These are phyloP conservation scores for Pollenia angustigena DNA, from an alignment of 2,888 invertebrate genomes.

Conservation along the genomic window DNA sequence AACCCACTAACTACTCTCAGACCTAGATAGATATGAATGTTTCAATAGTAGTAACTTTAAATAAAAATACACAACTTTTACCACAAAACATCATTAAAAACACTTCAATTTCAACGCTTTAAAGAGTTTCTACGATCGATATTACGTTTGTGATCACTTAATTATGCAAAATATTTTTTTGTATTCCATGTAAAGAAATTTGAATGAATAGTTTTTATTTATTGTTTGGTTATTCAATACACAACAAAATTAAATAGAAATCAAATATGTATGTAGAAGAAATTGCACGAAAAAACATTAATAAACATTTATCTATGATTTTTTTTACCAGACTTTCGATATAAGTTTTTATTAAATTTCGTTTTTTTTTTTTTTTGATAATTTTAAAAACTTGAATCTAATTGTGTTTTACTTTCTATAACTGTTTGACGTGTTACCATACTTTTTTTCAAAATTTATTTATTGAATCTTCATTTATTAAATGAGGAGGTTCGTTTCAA, in stretches of 20 bases:
- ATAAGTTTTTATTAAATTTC: neutral
- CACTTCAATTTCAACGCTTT: conserved; percentile 28
- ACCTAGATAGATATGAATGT: conserved; percentile 7
- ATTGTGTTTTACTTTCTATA: conserved; percentile 3
- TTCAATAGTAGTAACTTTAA: neutral
- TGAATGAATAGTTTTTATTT: conserved; percentile 6
- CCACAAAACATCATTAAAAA: neutral
- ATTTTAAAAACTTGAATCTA: neutral
- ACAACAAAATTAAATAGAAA: neutral
- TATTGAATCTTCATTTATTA: no score
- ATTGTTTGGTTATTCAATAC: no score
- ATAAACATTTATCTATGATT: neutral
- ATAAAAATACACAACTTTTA: conserved; percentile 15
- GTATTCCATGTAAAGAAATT: conserved; percentile 8
- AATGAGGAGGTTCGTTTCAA: no score
- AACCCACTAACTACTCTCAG: conserved; percentile 15
- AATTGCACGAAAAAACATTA: conserved; percentile 33
- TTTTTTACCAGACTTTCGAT: neutral
- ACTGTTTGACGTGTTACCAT: neutral
- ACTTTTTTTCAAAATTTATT: no score
- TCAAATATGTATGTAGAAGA: neutral
- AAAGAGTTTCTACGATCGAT: neutral
- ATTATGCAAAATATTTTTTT: conserved; percentile 37
- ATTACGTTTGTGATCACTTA: conserved; percentile 29
- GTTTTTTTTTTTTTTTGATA: neutral